phyloP scores from a whole-genome alignment of 2,113 vertebrate genomes.

The Lepus europaeus region DNA sequence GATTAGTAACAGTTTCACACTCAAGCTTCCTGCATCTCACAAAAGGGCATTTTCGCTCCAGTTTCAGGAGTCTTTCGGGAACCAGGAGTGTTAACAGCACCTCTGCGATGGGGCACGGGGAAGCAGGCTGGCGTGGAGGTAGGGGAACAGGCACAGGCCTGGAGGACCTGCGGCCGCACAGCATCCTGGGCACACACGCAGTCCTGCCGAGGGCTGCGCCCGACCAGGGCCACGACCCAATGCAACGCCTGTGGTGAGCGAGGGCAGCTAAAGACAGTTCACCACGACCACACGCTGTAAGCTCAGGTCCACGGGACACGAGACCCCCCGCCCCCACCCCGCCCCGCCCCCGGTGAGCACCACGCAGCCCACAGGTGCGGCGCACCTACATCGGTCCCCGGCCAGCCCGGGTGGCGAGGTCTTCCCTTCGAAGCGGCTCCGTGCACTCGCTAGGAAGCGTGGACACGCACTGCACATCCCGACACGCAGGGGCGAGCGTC shows the following conservation, averaged over 20 bases:
- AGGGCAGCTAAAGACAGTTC: constrained; percentile 55
- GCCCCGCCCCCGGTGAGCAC: not conserved
- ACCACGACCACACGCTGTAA: constrained; percentile 37
- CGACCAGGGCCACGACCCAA: constrained; percentile 68
- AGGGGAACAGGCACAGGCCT: too few species aligned
- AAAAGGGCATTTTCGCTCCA: constrained; percentile 48
- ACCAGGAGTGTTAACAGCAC: constrained; percentile 44
- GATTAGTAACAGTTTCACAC: constrained; percentile 60
- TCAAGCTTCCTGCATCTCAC: constrained; percentile 58
- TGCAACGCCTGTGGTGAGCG: constrained; percentile 58
- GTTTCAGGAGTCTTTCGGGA: constrained; percentile 49
- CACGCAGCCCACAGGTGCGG: not conserved
- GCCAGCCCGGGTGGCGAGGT: not conserved
- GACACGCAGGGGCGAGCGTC: constrained; percentile 1
- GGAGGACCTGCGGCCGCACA: too few species aligned
- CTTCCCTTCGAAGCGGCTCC: constrained; percentile 67
- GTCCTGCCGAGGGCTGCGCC: not conserved
- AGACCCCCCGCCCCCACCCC: not conserved
- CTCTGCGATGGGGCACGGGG: constrained; percentile 46
- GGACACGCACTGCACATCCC: not conserved
- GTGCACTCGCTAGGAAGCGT: not conserved
- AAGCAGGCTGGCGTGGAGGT: not conserved
- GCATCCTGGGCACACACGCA: too few species aligned
- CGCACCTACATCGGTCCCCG: not conserved
- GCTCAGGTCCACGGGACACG: constrained; percentile 40